These are phyloP conservation scores for Camelus bactrianus DNA, from an alignment of 2,113 vertebrate species.

Conservation along the genomic window DNA sequence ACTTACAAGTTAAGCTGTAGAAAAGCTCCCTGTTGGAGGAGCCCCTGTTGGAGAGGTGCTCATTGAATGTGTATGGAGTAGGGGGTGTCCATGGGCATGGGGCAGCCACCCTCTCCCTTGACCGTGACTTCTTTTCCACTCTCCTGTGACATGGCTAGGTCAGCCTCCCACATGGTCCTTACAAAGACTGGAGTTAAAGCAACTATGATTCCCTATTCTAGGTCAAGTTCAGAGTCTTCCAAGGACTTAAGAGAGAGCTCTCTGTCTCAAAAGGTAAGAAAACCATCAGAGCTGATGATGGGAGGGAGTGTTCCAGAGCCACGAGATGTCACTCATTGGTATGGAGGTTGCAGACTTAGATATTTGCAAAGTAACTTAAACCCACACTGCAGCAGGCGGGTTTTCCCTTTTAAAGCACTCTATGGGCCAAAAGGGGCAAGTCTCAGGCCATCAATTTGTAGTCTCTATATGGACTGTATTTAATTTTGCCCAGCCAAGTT, in stretches of 20 bases:
- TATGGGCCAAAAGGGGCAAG: not conserved
- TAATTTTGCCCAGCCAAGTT: not conserved
- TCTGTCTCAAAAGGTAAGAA: slow-evolving; percentile 66
- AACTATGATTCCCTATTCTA: slow-evolving; percentile 65
- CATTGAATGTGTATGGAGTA: not conserved
- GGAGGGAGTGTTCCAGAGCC: not conserved
- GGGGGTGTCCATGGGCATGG: not conserved
- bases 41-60: not conserved
- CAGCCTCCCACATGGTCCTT: not conserved
- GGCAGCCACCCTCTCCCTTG: not conserved
- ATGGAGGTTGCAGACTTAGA: not conserved
- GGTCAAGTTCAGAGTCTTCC: slow-evolving; percentile 24
- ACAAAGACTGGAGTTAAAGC: not conserved
- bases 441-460: not conserved
- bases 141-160: not conserved
- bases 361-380: not conserved
- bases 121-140: not conserved
- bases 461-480: not conserved
- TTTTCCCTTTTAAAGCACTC: not conserved
- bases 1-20: not conserved
- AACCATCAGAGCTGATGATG: not conserved
- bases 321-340: not conserved
- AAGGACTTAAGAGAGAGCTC: not conserved
- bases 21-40: not conserved
- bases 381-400: not conserved